Evolutionary conservation across 2,113 vertebrate species (phyloP).

Genomic region (Turdus rufiventris): DNA sequence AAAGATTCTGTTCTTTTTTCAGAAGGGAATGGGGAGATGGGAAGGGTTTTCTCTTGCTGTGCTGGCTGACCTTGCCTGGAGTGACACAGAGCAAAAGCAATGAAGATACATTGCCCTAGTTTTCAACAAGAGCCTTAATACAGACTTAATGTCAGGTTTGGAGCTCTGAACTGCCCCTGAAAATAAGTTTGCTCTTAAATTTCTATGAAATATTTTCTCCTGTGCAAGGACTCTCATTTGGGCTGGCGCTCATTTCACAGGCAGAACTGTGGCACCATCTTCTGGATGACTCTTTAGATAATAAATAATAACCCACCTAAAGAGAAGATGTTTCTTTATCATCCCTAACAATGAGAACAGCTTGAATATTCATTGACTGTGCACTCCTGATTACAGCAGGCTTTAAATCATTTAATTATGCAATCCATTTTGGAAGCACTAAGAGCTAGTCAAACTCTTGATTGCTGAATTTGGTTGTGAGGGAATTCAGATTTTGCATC

Average conservation of each 20-base stretch:
- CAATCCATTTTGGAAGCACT: conserved; percentile 57
- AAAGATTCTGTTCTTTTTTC: not conserved
- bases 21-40: not conserved
- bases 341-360: conserved; percentile 38
- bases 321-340: not conserved
- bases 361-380: conserved; percentile 73
- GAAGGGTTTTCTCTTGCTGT: not conserved
- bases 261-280: conserved; percentile 75
- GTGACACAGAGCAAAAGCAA: conserved; percentile 14
- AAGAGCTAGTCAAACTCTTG: conserved; percentile 56
- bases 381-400: conserved; percentile 52
- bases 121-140: conserved; percentile 22
- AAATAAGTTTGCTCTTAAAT: conserved; percentile 40
- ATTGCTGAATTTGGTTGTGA: conserved; percentile 44
- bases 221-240: not conserved
- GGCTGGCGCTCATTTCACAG: conserved; percentile 29
- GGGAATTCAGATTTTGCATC: conserved; percentile 37
- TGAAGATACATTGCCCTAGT: conserved; percentile 26
- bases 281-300: conserved; percentile 66
- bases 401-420: conserved; percentile 68
- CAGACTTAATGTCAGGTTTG: not conserved
- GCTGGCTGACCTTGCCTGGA: conserved; percentile 57
- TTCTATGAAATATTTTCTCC: not conserved
- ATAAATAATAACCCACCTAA: conserved; percentile 26
- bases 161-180: not conserved